Percentiles rank a stretch among this genome's conserved stretches.
Conservation (phyloP, 1,140 invertebrate genomes). For the Heliconius hewitsoni region DNA sequence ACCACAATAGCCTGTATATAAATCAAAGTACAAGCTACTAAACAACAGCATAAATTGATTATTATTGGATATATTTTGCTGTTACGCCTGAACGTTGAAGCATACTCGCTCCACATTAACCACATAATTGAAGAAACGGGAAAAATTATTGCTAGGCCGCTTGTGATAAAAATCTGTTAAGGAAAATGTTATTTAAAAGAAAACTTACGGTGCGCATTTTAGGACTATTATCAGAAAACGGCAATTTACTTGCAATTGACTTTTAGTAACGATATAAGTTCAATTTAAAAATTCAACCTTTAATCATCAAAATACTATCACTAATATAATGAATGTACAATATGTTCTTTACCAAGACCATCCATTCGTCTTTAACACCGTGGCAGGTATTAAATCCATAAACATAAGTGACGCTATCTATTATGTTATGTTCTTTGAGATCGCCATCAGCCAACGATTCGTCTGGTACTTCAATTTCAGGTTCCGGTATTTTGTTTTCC, state of each 20-base stretch:
- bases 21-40: slow-evolving; percentile 69
- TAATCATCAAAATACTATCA: too few species aligned
- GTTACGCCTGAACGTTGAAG: slow-evolving; percentile 61
- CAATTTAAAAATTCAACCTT: too few species aligned
- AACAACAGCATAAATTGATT: slow-evolving; percentile 73
- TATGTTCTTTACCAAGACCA: slow-evolving; percentile 61
- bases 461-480: slow-evolving; percentile 72
- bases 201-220: too few species aligned
- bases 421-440: slow-evolving; percentile 75
- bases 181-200: too few species aligned
- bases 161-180: slow-evolving; percentile 64
- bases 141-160: slow-evolving; percentile 58
- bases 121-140: slow-evolving; percentile 56
- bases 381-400: slow-evolving; percentile 74
- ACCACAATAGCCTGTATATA: slow-evolving; percentile 76
- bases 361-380: slow-evolving; percentile 64
- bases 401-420: slow-evolving; percentile 77
- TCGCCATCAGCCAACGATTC: slow-evolving; percentile 75
- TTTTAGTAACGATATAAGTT: too few species aligned
- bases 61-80: slow-evolving; percentile 79
- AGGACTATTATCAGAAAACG: too few species aligned
- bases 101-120: slow-evolving; percentile 65
- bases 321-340: background rate
- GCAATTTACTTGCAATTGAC: too few species aligned
- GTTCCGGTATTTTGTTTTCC: slow-evolving; percentile 57